Evolutionary conservation across 2,113 vertebrate genomes (phyloP), one percentile per base, ranked within the genome.

Genomic region (Mystacornis crossleyi): DNA sequence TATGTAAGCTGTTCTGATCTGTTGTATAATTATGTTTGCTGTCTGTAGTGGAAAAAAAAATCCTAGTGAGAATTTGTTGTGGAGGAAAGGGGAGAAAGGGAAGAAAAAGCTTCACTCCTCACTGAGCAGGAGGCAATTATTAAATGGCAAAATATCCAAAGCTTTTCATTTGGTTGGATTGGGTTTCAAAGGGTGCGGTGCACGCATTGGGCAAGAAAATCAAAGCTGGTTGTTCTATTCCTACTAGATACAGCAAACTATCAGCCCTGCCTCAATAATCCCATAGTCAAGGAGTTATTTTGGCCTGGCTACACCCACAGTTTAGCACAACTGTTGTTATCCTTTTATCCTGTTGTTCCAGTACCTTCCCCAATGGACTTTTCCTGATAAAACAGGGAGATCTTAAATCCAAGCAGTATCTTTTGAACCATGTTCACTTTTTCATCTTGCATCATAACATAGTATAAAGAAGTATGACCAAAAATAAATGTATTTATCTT

Each of bases 1-100:
- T 92, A 94, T 89, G 86, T 97, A 97, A 96, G 89, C 94, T 95
- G 70, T 85, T 97, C 94, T 94, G 93, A 97, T 91, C 88, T 95
- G 81, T 93, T 96, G 60, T 93, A 71, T 97, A 97, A 95, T 96
- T 97, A 90, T 83, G 81, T 93, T 97, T 95, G 66, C 95, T 96
- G 93, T 96, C 86, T 86, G 61, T 89, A 94, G 82, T 91, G 77
- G 85, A 33, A 69, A 61, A 70, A 92, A 66, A 91, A 91, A 93
- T 69, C 82, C 89, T 91, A 82, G 61, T 28, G 85, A 97, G 94
- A 97, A 94, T 94, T 80, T 96, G 78, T 88, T 95, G 55, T 67
- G 55, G 64, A 91, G 82, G 71, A 89, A 38, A 65, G 58, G 75
- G 80, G 82, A 61, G 71, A 84, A 93, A 85, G 31, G 31, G 48